Conservation (phyloP, 2,113 vertebrate species). For the Dromas ardeola region DNA sequence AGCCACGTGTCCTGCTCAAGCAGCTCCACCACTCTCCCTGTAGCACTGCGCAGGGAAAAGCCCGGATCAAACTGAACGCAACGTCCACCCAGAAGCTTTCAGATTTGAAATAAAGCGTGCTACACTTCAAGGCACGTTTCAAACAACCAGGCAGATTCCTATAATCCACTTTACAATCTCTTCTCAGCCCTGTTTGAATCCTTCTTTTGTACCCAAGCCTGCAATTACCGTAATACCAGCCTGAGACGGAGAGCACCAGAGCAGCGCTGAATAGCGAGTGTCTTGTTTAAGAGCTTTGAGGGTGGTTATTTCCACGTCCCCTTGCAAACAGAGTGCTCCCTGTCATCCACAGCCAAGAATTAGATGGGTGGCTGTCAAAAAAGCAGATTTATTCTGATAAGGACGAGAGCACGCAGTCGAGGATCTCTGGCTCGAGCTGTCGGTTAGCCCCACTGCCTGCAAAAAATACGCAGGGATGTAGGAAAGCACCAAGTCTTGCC, state of each 20-base stretch:
- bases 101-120: not conserved
- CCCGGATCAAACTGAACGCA: fast-evolving
- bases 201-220: not conserved
- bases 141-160: not conserved
- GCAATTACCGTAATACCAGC: not conserved
- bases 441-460: not conserved
- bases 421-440: not conserved
- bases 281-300: not conserved
- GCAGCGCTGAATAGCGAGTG: not conserved
- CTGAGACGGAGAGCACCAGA: not conserved
- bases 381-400: not conserved
- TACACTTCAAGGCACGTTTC: not conserved
- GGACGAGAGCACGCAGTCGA: not conserved
- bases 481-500: not conserved
- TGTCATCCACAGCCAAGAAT: not conserved
- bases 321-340: not conserved
- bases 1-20: not conserved
- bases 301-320: not conserved
- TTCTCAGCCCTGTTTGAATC: not conserved
- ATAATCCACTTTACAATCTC: not conserved
- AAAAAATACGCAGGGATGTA: not conserved
- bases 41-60: fast-evolving
- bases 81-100: not conserved
- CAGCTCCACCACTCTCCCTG: not conserved
- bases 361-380: not conserved